A percentile compares a stretch with the other conserved stretches of the same genome.
Evolutionary conservation across 2,113 vertebrate genomes (phyloP).

Genomic region (Embiotoca jacksoni): DNA sequence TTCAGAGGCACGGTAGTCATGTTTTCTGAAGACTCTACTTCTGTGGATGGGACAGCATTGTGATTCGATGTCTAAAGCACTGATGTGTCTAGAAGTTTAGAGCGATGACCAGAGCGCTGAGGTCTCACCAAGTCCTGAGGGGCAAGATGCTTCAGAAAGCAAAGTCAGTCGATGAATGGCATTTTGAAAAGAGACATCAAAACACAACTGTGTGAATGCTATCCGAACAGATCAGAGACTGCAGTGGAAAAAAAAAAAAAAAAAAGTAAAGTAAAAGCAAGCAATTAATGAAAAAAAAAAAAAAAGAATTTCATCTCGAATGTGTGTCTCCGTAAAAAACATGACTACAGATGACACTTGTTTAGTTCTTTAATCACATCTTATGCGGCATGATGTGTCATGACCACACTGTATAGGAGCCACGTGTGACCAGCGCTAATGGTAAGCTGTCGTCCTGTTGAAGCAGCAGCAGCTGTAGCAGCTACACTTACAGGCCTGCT

Average conservation of each 20-base stretch:
- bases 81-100: constrained; percentile 49
- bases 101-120: constrained; percentile 39
- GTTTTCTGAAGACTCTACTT: constrained; percentile 22
- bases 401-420: constrained; percentile 64
- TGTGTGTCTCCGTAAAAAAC: constrained; percentile 15
- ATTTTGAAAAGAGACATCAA: constrained; percentile 16
- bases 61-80: constrained; percentile 47
- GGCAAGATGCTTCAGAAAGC: constrained; percentile 53
- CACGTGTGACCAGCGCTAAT: constrained; percentile 62
- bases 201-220: constrained; percentile 4
- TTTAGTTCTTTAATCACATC: constrained; percentile 48
- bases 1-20: constrained; percentile 23
- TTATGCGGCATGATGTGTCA: constrained; percentile 43
- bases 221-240: neutral
- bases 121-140: constrained; percentile 64
- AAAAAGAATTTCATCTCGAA: constrained; percentile 62
- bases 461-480: constrained; percentile 73
- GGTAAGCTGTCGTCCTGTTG: constrained; percentile 58
- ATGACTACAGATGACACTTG: constrained; percentile 11
- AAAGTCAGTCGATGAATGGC: constrained; percentile 40
- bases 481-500: constrained; percentile 72
- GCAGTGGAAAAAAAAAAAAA: neutral
- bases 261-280: neutral
- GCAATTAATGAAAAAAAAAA: constrained; percentile 18
- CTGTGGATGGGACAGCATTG: constrained; percentile 29